A percentile compares a stretch with the other conserved stretches of the same genome.
These are phyloP conservation scores for Astreopora myriophthalma DNA, from an alignment of 64 coral and sea anemone genomes.

Conservation along the genomic window DNA sequence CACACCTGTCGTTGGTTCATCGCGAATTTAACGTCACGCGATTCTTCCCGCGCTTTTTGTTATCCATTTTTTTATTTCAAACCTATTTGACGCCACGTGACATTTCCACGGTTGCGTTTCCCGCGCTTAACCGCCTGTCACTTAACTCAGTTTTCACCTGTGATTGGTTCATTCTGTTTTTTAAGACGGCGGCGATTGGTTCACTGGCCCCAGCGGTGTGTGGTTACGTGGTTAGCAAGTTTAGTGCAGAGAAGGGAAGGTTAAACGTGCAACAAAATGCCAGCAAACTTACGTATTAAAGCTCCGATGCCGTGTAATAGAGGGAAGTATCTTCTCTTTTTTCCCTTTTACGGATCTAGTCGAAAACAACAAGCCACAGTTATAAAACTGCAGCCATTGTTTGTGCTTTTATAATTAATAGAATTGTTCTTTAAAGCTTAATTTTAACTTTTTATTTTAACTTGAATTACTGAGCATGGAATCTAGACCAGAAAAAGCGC, in stretches of 20 bases:
- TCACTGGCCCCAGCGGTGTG: neutral
- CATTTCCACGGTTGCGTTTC: neutral
- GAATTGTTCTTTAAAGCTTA: neutral
- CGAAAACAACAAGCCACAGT: slow-evolving; percentile 34
- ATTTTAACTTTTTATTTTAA: neutral
- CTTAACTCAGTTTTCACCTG: neutral
- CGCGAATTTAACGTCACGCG: neutral
- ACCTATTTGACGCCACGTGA: neutral
- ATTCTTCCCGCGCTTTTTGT: neutral
- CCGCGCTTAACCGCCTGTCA: neutral
- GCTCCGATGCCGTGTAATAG: slow-evolving; percentile 20
- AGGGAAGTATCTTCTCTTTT: slow-evolving; percentile 42
- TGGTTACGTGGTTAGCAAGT: neutral
- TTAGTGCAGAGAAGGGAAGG: neutral
- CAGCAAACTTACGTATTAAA: slow-evolving; percentile 46
- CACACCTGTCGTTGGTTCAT: neutral
- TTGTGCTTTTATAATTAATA: neutral
- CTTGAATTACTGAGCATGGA: neutral
- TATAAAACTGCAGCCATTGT: slow-evolving; percentile 9
- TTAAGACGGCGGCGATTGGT: neutral
- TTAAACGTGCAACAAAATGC: neutral
- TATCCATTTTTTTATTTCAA: too few species aligned
- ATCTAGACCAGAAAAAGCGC: too few species aligned
- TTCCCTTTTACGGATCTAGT: slow-evolving; percentile 30
- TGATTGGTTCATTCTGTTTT: neutral